Conservation (phyloP, 1,140 invertebrate species). For the Acyrthosiphon pisum region DNA sequence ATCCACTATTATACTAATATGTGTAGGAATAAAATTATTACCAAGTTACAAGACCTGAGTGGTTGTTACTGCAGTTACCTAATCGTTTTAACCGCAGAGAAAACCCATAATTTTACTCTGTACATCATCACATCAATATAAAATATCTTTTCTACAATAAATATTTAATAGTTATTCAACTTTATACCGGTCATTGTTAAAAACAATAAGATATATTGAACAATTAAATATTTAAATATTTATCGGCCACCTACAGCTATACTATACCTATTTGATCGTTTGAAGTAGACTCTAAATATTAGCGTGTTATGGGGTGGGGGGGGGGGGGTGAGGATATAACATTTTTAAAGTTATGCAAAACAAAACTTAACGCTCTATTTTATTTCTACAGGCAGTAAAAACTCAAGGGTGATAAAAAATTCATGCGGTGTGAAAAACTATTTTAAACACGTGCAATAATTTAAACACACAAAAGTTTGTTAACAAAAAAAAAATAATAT, state of each 20-base stretch:
- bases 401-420: not conserved
- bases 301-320: not conserved
- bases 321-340: not conserved
- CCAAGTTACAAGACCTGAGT: not conserved
- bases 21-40: not conserved
- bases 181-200: not conserved
- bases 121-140: too few species aligned
- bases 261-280: not conserved
- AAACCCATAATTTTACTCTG: not conserved
- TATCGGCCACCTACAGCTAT: not conserved
- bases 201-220: not conserved
- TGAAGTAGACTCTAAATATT: not conserved
- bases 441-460: slow-evolving; percentile 25
- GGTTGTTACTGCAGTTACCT: not conserved
- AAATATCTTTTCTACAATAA: not conserved
- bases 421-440: not conserved
- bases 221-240: slow-evolving; percentile 1
- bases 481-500: not conserved
- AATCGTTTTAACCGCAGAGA: not conserved
- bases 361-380: slow-evolving; percentile 4
- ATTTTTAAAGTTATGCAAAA: not conserved
- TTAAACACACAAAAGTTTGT: not conserved
- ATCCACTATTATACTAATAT: not conserved
- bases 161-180: not conserved
- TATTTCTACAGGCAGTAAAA: not conserved